phyloP scores from a whole-genome alignment of 1,140 invertebrate species.

The Lepidostoma basale region DNA sequence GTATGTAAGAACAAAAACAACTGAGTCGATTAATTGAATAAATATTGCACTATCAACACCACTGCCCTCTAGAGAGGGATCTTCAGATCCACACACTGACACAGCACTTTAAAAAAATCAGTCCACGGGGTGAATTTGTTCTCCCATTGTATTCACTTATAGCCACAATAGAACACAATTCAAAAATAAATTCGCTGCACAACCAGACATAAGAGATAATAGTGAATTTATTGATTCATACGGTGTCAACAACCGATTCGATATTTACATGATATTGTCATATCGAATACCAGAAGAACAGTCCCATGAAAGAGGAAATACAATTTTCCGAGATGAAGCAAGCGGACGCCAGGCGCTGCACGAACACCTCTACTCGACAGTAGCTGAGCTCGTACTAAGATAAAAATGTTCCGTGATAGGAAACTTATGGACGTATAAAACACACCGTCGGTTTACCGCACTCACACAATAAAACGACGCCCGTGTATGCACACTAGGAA shows the following conservation, averaged over 20 bases:
- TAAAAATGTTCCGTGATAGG: slow-evolving; percentile 12
- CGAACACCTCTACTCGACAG: slow-evolving; percentile 3
- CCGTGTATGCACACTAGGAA: slow-evolving; percentile 5
- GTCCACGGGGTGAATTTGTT: too few relatives aligned
- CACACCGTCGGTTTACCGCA: slow-evolving; percentile 1
- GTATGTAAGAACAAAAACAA: not conserved
- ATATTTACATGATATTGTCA: too few relatives aligned
- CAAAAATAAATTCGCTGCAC: too few relatives aligned
- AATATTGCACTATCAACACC: not conserved
- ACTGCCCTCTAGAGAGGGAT: not conserved
- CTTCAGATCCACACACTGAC: not conserved
- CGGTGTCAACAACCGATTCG: too few relatives aligned
- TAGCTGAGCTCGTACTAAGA: slow-evolving; percentile 14
- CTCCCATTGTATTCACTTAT: too few relatives aligned
- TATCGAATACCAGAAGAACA: too few relatives aligned
- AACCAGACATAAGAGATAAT: too few relatives aligned
- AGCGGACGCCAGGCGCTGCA: not conserved
- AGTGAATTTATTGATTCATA: too few relatives aligned
- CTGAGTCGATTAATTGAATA: not conserved
- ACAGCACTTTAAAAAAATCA: not conserved
- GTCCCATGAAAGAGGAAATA: too few relatives aligned
- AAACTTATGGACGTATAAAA: slow-evolving; percentile 18
- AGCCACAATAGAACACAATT: too few relatives aligned
- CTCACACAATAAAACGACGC: not conserved
- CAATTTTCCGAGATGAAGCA: too few relatives aligned